Evolutionary conservation across 1,140 invertebrate genomes (phyloP).

Genomic region (Mesaphorura yosii): DNA sequence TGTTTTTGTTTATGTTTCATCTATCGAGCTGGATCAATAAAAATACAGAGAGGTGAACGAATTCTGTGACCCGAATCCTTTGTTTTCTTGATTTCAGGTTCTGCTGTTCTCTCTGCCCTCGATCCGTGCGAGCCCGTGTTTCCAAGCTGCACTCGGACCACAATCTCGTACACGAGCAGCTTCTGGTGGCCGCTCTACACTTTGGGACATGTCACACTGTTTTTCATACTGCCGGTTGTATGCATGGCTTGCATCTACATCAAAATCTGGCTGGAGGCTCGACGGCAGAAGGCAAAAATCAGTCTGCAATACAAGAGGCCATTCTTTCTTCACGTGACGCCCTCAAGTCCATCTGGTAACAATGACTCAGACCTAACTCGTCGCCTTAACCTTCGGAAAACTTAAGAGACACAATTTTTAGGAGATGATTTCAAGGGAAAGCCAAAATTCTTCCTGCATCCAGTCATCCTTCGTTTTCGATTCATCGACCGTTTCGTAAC

Average conservation of each 20-base stretch:
- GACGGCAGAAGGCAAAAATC: constrained; percentile 13
- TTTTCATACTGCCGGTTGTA: constrained; percentile 18
- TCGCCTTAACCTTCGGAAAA: no score
- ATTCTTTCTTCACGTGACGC: constrained; percentile 7
- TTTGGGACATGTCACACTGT: constrained; percentile 5
- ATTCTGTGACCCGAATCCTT: background rate
- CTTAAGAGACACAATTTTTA: background rate
- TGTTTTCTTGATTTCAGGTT: background rate
- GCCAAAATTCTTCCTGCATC: constrained; percentile 3
- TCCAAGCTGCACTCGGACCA: background rate
- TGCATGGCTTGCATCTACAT: constrained; percentile 23
- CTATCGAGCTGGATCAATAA: no score
- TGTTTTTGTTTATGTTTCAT: no score
- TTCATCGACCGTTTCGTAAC: constrained; percentile 12
- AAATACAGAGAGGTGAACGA: no score
- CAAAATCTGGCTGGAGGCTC: constrained; percentile 17
- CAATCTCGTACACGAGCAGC: background rate
- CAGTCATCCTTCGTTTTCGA: constrained; percentile 8
- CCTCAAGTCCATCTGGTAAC: constrained; percentile 2
- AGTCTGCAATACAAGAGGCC: constrained; percentile 14
- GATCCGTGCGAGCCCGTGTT: constrained; percentile 11
- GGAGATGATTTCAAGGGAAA: background rate
- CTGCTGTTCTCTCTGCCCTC: constrained; percentile 8
- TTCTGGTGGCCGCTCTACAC: constrained; percentile 15
- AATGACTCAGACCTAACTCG: background rate